Evolutionary conservation across 2,113 vertebrate species (phyloP), one percentile per base, ranked within the genome.

Genomic region (Cephalopholis sonnerati): DNA sequence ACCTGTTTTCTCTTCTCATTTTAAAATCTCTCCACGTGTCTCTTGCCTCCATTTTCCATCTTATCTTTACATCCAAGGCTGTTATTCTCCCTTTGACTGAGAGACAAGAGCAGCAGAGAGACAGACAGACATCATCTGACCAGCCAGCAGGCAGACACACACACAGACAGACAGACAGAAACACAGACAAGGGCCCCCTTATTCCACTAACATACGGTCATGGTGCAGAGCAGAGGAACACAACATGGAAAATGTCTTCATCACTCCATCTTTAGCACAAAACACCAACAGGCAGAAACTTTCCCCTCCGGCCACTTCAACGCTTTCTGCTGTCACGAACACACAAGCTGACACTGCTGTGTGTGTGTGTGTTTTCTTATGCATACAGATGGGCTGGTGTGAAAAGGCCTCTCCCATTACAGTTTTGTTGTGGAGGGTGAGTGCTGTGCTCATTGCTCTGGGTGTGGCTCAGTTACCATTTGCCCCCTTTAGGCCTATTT

Each of bases 331-430:
- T 77, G 83, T 85, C 85, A 84, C 72, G 18, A 76, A 57, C 66
- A 24, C 24, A 46, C 58, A 0, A n/a, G n/a, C 66, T 7, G 55
- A 79, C 13, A 20, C 81, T 25, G 8, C 66, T 36, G 79, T 32
- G 57, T 48, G 53, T 29, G 77, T 4, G 73, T 25, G 64, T 85
- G 90, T 93, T 93, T 93, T 87, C 87, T 89, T 85, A 87, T 91
- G 90, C 87, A 88, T 92, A 79, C 89, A 92, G 90, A 94, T 92
- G 91, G 92, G 81, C 79, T 51, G 68, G 79, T 91, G 88, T 92
- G 88, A 92, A 92, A 82, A 87, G 92, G 81, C 88, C 86, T 88
- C 84, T 86, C 93, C 91, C 86, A 32, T 83, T 87, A 81, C 91
- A 89, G 77, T 82, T 61, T 32, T 89, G 85, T 86, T 83, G 80